phyloP scores from a whole-genome alignment of 2,888 invertebrate species.

The Aethes cnicana region DNA sequence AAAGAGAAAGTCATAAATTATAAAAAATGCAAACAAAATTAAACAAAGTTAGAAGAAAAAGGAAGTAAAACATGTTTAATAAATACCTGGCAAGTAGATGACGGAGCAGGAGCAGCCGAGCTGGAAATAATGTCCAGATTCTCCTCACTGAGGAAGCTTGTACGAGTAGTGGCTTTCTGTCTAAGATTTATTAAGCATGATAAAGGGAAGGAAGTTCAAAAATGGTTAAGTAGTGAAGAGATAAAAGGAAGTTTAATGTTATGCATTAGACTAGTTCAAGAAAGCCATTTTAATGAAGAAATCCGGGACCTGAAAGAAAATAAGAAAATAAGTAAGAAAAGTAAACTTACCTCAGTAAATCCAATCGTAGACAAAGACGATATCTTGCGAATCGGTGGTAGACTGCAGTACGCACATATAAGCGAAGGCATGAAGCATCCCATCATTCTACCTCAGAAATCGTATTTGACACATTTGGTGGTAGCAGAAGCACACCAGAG shows the following conservation, averaged over 20 bases:
- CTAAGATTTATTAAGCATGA: neutral
- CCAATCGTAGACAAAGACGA: neutral
- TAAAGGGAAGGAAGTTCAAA: neutral
- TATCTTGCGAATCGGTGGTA: neutral
- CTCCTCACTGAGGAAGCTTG: neutral
- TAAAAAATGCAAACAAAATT: neutral
- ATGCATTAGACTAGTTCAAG: neutral
- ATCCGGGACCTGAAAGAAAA: neutral
- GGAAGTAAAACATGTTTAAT: neutral
- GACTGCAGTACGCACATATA: neutral
- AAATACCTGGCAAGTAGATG: neutral
- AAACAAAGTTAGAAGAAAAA: neutral
- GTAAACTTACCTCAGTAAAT: neutral
- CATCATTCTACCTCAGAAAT: neutral
- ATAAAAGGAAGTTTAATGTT: neutral
- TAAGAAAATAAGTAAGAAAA: neutral
- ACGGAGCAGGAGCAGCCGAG: neutral
- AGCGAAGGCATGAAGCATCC: slow-evolving; percentile 15
- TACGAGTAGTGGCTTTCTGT: neutral
- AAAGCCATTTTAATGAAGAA: neutral
- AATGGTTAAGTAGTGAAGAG: neutral
- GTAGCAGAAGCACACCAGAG: neutral
- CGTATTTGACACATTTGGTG: neutral
- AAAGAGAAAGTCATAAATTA: neutral
- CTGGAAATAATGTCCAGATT: neutral